phyloP scores from a whole-genome alignment of 2,797 vertebrate species.

The Oreonectes daqikongensis region DNA sequence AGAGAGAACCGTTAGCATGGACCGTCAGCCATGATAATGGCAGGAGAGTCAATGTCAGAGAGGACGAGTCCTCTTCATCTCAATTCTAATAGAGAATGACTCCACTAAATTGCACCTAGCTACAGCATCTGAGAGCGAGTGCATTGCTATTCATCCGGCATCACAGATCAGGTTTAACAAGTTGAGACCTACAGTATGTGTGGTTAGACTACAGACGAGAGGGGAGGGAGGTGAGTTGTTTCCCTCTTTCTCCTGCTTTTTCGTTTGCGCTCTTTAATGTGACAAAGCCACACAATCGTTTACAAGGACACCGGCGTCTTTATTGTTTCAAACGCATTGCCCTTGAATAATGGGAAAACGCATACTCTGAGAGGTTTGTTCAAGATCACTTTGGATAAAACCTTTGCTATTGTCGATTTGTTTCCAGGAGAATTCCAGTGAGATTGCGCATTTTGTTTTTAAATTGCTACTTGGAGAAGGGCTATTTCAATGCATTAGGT shows the following conservation, averaged over 20 bases:
- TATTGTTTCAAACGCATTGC: slow-evolving; percentile 35
- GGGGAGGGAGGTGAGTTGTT: slow-evolving; percentile 34
- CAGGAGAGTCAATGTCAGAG: slow-evolving; percentile 63
- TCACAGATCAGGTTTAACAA: slow-evolving; percentile 70
- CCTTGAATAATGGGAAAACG: slow-evolving; percentile 32
- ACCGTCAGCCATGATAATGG: slow-evolving; percentile 53
- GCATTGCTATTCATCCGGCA: slow-evolving; percentile 73
- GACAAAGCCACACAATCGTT: slow-evolving; percentile 40
- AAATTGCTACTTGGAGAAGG: slow-evolving; percentile 4
- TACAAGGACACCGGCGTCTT: slow-evolving; percentile 38
- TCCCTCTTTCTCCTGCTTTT: slow-evolving; percentile 36
- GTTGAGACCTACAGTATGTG: slow-evolving; percentile 68
- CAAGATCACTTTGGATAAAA: slow-evolving; percentile 43
- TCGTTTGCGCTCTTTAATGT: slow-evolving; percentile 45
- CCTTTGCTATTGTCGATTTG: slow-evolving; percentile 25
- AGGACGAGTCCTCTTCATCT: slow-evolving; percentile 73
- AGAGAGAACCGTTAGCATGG: slow-evolving; percentile 16
- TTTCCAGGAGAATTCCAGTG: slow-evolving; percentile 3
- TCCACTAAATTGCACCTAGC: slow-evolving; percentile 73
- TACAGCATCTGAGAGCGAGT: slow-evolving; percentile 68
- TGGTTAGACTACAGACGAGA: slow-evolving; percentile 68
- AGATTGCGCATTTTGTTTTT: slow-evolving; percentile 9
- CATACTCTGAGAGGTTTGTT: slow-evolving; percentile 33
- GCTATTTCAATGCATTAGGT: not conserved
- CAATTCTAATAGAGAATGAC: slow-evolving; percentile 77